Evolutionary conservation across 2,113 vertebrate species (phyloP).

Genomic region (Quiscalus mexicanus): DNA sequence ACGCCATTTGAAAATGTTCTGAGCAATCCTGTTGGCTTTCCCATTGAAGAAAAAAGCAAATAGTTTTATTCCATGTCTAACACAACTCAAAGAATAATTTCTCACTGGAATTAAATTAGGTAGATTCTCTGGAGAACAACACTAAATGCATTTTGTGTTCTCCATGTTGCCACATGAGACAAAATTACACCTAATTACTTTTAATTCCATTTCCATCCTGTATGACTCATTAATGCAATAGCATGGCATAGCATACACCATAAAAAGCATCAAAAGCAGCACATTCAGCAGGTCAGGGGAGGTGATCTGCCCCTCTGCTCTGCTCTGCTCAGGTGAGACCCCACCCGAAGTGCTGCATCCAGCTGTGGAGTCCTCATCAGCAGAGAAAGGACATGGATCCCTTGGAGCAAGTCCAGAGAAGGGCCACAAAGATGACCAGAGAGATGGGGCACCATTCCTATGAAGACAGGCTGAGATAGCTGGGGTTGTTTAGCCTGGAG

Average conservation of each 20-base stretch:
- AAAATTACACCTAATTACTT: slow-evolving; percentile 49
- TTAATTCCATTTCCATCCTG: slow-evolving; percentile 43
- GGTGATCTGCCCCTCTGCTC: neutral
- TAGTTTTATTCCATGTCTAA: neutral
- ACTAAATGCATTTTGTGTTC: slow-evolving; percentile 28
- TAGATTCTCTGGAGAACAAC: slow-evolving; percentile 17
- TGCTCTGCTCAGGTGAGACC: neutral
- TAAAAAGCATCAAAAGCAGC: neutral
- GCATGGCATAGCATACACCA: neutral
- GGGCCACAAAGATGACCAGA: neutral
- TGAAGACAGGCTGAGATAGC: neutral
- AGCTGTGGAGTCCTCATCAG: neutral
- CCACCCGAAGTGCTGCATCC: neutral
- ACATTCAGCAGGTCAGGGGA: neutral
- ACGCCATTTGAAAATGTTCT: neutral
- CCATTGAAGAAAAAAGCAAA: neutral
- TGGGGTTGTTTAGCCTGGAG: neutral
- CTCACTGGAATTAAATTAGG: slow-evolving; percentile 22
- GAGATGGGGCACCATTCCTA: neutral
- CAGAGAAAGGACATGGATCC: neutral
- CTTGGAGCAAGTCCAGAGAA: neutral
- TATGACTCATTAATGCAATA: slow-evolving; percentile 33
- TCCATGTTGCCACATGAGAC: neutral
- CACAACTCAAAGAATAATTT: neutral
- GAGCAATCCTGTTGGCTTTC: neutral